A percentile compares a stretch with the other conserved stretches of the same genome.
Evolutionary conservation across 2,113 vertebrate species (phyloP).

Genomic region (Amazona vittata): DNA sequence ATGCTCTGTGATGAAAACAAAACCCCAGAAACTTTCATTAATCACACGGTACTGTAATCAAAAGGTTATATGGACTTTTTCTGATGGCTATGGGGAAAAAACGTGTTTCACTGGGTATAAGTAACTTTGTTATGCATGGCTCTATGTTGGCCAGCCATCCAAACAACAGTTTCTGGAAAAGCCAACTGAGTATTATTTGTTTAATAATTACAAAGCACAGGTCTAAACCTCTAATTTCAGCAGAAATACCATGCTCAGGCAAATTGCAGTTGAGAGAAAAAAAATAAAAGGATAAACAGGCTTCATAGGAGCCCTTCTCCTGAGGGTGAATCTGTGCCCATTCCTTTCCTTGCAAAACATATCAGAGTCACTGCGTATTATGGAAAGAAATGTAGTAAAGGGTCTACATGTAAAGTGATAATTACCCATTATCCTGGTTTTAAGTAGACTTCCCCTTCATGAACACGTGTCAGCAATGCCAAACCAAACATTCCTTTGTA

Average conservation of each 20-base stretch:
- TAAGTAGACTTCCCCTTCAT: neutral
- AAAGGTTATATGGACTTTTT: neutral
- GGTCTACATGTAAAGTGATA: neutral
- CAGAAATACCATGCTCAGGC: fast-evolving
- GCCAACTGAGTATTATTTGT: neutral
- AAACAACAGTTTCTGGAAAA: constrained; percentile 28
- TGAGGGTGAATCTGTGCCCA: neutral
- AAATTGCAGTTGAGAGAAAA: neutral
- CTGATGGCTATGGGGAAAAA: neutral
- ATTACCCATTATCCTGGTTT: neutral
- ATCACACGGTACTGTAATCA: neutral
- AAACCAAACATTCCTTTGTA: constrained; percentile 35
- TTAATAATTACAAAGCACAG: neutral
- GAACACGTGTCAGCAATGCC: neutral
- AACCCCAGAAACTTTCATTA: neutral
- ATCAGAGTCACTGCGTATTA: neutral
- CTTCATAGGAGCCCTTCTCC: neutral
- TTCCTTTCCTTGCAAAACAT: neutral
- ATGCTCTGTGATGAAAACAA: neutral
- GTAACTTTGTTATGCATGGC: neutral
- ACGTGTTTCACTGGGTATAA: neutral
- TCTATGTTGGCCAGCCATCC: neutral
- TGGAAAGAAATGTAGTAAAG: neutral
- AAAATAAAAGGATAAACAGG: neutral
- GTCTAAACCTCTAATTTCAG: neutral